Evolutionary conservation across 2,888 invertebrate species (phyloP).

Genomic region (Salticus scenicus): DNA sequence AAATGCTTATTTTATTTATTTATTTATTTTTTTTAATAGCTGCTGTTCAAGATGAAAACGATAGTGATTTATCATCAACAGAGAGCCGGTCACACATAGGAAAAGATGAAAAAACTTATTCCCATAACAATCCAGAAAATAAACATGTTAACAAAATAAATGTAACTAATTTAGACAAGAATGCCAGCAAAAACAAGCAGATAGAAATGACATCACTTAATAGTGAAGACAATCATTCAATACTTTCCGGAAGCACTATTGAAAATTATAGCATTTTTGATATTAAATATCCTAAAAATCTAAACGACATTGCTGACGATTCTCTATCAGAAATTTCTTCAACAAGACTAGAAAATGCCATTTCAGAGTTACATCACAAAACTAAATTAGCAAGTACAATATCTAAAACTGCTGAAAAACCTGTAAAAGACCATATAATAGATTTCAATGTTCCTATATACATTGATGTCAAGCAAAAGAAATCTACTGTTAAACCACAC

Average conservation of each 20-base stretch:
- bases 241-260: neutral
- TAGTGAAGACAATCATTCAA: neutral
- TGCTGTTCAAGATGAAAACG: neutral
- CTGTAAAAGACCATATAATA: slow-evolving; percentile 19
- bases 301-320: neutral
- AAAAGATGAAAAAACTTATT: neutral
- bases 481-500: neutral
- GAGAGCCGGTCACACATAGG: neutral
- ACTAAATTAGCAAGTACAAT: neutral
- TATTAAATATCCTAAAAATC: neutral
- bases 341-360: neutral
- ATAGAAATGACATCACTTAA: neutral
- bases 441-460: slow-evolving; percentile 31
- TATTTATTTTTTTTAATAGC: slow-evolving; percentile 5
- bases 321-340: neutral
- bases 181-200: neutral
- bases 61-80: neutral
- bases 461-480: slow-evolving; percentile 1
- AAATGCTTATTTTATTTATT: too few relatives aligned
- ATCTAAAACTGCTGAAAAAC: neutral
- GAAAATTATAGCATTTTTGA: slow-evolving; percentile 36
- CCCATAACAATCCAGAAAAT: neutral
- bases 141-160: too few relatives aligned
- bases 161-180: too few relatives aligned
- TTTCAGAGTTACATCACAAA: neutral